Evolutionary conservation across 2,888 invertebrate species (phyloP).

Genomic region (Gastracanthus pulcherrimus): DNA sequence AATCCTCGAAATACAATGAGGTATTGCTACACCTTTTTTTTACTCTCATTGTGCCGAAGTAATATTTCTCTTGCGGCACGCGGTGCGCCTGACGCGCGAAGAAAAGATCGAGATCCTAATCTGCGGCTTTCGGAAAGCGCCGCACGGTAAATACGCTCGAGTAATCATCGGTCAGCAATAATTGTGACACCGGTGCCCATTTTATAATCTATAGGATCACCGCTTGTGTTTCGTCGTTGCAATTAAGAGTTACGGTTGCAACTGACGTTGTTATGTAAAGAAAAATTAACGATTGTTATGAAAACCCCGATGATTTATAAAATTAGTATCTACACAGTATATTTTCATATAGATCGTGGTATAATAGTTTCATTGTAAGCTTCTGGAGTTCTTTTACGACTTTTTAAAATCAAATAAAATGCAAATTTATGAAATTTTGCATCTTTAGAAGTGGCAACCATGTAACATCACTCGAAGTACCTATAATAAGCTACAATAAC

Average conservation of each 20-base stretch:
- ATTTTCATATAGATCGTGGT: too few relatives aligned
- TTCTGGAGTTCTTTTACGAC: too few relatives aligned
- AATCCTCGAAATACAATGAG: slow-evolving; percentile 20
- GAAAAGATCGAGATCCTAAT: slow-evolving; percentile 19
- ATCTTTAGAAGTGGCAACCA: too few relatives aligned
- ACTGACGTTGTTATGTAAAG: not conserved
- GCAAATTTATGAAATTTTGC: too few relatives aligned
- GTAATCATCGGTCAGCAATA: slow-evolving; percentile 8
- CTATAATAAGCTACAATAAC: too few relatives aligned
- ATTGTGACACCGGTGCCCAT: slow-evolving; percentile 18
- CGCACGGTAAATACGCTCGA: not conserved
- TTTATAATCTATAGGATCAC: not conserved
- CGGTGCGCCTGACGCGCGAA: not conserved
- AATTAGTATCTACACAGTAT: too few relatives aligned
- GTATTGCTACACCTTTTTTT: slow-evolving; percentile 3
- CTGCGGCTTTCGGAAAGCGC: not conserved
- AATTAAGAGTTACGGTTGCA: not conserved
- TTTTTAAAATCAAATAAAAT: too few relatives aligned
- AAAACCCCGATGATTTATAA: too few relatives aligned
- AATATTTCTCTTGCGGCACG: not conserved
- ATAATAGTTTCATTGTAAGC: too few relatives aligned
- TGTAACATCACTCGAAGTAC: too few relatives aligned
- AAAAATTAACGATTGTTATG: too few relatives aligned
- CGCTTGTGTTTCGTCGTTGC: not conserved
- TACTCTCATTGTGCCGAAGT: not conserved